Percentiles rank a stretch among this genome's conserved stretches.
Conservation (phyloP, 2,888 invertebrate species). For the Nineta flava region DNA sequence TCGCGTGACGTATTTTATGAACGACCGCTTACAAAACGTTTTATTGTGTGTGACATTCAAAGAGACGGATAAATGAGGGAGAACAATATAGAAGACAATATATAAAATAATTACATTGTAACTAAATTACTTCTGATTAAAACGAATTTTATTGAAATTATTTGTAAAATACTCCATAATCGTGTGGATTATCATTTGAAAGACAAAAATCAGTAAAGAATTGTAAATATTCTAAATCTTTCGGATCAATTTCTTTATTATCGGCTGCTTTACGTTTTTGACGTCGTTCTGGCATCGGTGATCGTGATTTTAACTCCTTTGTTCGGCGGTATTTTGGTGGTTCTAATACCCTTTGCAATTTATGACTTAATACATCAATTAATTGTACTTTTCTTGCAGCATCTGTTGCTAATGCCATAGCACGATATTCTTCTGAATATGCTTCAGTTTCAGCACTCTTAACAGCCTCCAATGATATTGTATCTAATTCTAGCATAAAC, state of each 20-base stretch:
- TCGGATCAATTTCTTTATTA: constrained; percentile 17
- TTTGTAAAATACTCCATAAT: background rate
- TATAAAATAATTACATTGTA: too few relatives aligned
- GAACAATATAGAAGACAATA: too few relatives aligned
- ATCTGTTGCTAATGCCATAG: constrained; percentile 33
- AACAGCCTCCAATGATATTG: constrained; percentile 35
- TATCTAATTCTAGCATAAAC: constrained; percentile 35
- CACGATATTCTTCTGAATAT: constrained; percentile 31
- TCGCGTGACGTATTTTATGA: too few relatives aligned
- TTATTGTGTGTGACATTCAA: too few relatives aligned
- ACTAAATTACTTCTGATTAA: too few relatives aligned
- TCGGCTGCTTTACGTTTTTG: constrained; percentile 16
- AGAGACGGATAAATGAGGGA: too few relatives aligned
- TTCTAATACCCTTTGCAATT: constrained; percentile 29
- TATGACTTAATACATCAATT: constrained; percentile 30
- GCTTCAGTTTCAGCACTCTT: constrained; percentile 33
- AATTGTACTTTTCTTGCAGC: constrained; percentile 40
- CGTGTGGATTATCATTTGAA: too few relatives aligned
- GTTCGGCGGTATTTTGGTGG: constrained; percentile 16
- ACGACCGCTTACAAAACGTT: too few relatives aligned
- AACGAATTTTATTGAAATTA: background rate
- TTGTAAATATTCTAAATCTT: constrained; percentile 20
- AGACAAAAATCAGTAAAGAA: constrained; percentile 22
- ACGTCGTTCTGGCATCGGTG: constrained; percentile 18
- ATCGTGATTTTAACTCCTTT: constrained; percentile 17